Base-by-base conservation (phyloP, 2,888 invertebrate species). In the Acleris emargana region DNA sequence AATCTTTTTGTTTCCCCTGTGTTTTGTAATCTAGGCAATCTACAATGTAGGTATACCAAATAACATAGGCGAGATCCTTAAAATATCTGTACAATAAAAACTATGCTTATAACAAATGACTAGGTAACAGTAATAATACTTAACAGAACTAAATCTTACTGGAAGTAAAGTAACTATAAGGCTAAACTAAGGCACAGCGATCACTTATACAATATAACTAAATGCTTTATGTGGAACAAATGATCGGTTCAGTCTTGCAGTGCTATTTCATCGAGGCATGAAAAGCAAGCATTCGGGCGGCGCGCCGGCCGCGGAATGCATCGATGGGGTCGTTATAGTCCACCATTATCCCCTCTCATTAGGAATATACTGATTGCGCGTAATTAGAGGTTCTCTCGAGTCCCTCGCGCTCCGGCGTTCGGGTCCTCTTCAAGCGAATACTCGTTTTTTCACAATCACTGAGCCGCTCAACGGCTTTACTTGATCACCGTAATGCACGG, bases 331-430 rank as follows among this genome's bases (percentile, higher is more conserved):
- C 88, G 87, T 89, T 88, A 87, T 84, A 87, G 87, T 84, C 91
- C 86, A 88, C 88, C 85, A 91, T 91, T 91, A 92, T 88, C 88
- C 86, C 84, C 91, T 86, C 88, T 90, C 92, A 91, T 92, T 92
- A 92, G 90, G 90, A 90, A 91, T 92, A 92, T 87, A 91, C 91
- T 92, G 92, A 92, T 92, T 92, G 89, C 89, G 88, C 86, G 90
- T 92, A 92, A 92, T 92, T 92, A 89, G 84, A 87, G 89, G 88
- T 86, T 87, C 88, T 82, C 88, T 83, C 81, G 77, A 86, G 84
- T 80, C 84, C 80, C 84, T 82, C 80, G 86, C 89, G 88, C 87
- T 86, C 83, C 85, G 80, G 80, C 81, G 81, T 76, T 81, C 83
- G 81, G 78, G 75, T 82, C 84, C 81, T 81, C 87, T 81, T 78